These are phyloP conservation scores for Monomorium pharaonis DNA, from an alignment of 1,140 invertebrate genomes.

Conservation along the genomic window DNA sequence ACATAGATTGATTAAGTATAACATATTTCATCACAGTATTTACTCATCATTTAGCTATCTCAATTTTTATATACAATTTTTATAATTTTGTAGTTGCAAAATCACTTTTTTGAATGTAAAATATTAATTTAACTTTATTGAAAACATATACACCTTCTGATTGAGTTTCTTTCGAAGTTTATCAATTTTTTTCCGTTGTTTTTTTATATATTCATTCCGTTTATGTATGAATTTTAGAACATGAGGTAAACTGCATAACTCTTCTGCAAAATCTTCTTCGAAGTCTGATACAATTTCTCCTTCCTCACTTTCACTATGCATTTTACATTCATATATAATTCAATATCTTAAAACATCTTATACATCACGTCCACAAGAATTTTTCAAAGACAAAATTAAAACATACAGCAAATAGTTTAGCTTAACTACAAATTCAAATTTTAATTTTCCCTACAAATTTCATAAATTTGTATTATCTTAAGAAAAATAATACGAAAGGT, in stretches of 20 bases:
- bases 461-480: background rate
- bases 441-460: too few species aligned
- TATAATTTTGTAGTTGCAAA: too few species aligned
- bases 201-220: constrained; percentile 72
- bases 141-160: constrained; percentile 62
- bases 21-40: too few species aligned
- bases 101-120: too few species aligned
- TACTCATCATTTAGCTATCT: too few species aligned
- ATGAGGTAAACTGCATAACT: constrained; percentile 77
- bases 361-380: too few species aligned
- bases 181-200: constrained; percentile 75
- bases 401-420: too few species aligned
- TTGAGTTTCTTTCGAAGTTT: constrained; percentile 76
- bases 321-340: constrained; percentile 12
- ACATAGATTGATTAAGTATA: too few species aligned
- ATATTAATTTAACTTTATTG: background rate
- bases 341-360: too few species aligned
- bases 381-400: too few species aligned
- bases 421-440: too few species aligned
- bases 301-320: constrained; percentile 65
- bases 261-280: constrained; percentile 70
- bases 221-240: constrained; percentile 75
- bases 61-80: too few species aligned
- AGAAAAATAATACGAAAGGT: background rate
- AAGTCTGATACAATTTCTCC: constrained; percentile 67